A percentile compares a stretch with the other conserved stretches of the same genome.
These are phyloP conservation scores for Ectemnius continuus DNA, from an alignment of 2,888 invertebrate species.

Conservation along the genomic window DNA sequence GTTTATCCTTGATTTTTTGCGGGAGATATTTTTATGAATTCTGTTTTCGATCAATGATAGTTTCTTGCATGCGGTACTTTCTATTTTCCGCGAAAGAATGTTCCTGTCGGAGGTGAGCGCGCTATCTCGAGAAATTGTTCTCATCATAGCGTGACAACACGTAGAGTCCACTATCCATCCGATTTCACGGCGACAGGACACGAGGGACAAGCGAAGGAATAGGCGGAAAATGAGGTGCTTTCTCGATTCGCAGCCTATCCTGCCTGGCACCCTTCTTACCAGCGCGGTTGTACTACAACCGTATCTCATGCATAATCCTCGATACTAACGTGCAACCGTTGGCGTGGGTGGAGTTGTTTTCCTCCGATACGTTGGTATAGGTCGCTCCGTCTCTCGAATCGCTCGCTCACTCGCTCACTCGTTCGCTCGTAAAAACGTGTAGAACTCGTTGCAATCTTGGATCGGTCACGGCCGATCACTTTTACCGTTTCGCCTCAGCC, in stretches of 20 bases:
- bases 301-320: slow-evolving; percentile 32
- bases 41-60: no score
- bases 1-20: no score
- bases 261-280: slow-evolving; percentile 31
- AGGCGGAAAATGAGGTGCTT: slow-evolving; percentile 6
- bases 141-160: slow-evolving; percentile 3
- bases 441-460: slow-evolving; percentile 58
- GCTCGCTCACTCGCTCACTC: slow-evolving; percentile 21
- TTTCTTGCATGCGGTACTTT: no score
- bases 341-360: slow-evolving; percentile 52
- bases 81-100: no score
- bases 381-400: slow-evolving; percentile 18
- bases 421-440: slow-evolving; percentile 41
- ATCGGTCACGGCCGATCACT: slow-evolving; percentile 66
- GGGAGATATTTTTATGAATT: no score
- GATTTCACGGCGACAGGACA: slow-evolving; percentile 15
- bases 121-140: not conserved
- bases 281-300: slow-evolving; percentile 8
- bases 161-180: slow-evolving; percentile 13
- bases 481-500: slow-evolving; percentile 47
- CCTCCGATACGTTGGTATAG: slow-evolving; percentile 32
- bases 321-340: slow-evolving; percentile 14
- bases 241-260: slow-evolving; percentile 11
- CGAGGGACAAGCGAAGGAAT: not conserved
- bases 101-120: no score